Conservation (phyloP, 2,888 invertebrate genomes). For the Catocala sponsa region DNA sequence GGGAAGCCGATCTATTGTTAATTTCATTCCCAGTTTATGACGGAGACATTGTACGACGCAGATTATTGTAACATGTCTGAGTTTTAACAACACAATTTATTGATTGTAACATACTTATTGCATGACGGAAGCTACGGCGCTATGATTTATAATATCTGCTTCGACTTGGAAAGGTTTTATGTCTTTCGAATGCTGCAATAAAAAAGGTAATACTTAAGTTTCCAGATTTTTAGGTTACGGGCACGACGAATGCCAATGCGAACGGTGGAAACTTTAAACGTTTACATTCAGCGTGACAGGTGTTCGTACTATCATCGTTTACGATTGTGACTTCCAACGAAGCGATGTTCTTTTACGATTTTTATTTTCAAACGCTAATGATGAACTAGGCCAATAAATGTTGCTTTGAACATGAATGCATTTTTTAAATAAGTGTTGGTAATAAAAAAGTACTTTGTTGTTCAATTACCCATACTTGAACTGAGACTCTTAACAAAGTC, state of each 20-base stretch:
- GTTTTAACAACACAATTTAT: slow-evolving; percentile 33
- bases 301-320: slow-evolving; percentile 63
- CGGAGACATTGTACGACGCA: slow-evolving; percentile 18
- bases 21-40: slow-evolving; percentile 50
- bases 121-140: slow-evolving; percentile 56
- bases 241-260: slow-evolving; percentile 54
- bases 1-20: slow-evolving; percentile 69
- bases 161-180: slow-evolving; percentile 55
- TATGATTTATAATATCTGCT: slow-evolving; percentile 58
- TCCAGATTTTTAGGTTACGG: slow-evolving; percentile 56
- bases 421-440: background rate
- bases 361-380: slow-evolving; percentile 41
- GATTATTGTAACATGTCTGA: slow-evolving; percentile 21
- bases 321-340: slow-evolving; percentile 58
- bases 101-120: slow-evolving; percentile 36
- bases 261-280: slow-evolving; percentile 53
- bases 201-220: slow-evolving; percentile 56
- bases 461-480: background rate
- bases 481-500: too few species aligned
- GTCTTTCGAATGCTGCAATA: slow-evolving; percentile 58
- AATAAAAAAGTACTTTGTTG: too few species aligned
- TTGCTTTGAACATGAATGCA: slow-evolving; percentile 3
- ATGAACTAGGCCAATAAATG: slow-evolving; percentile 30
- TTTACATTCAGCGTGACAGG: slow-evolving; percentile 60
- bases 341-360: slow-evolving; percentile 56